Evolutionary conservation across 1,140 invertebrate species (phyloP).

Genomic region (Aphis craccivora): DNA sequence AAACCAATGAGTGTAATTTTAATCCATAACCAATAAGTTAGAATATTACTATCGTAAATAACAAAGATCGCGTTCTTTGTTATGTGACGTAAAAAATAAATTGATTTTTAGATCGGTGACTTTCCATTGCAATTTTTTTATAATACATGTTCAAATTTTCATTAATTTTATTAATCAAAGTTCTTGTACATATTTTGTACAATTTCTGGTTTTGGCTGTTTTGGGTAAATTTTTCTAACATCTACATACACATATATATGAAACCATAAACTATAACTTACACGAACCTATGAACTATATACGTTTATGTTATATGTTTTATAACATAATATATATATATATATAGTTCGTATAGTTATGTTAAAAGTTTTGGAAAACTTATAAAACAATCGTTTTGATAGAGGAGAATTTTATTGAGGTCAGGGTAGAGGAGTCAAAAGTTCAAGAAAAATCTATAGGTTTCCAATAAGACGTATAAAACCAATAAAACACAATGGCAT

Average conservation of each 20-base stretch:
- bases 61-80: no score
- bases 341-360: not conserved
- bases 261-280: not conserved
- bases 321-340: not conserved
- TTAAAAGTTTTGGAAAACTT: constrained; percentile 23
- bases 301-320: not conserved
- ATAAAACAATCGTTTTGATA: constrained; percentile 8
- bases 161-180: not conserved
- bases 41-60: not conserved
- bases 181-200: not conserved
- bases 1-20: no score
- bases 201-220: not conserved
- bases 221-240: not conserved
- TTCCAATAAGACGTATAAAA: not conserved
- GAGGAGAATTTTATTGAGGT: not conserved
- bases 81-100: not conserved
- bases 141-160: not conserved
- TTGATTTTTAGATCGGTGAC: not conserved
- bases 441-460: not conserved
- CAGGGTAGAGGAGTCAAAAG: not conserved
- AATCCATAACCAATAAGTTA: not conserved
- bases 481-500: not conserved
- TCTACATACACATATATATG: not conserved
- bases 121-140: not conserved
- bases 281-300: not conserved